Evolutionary conservation across 1,140 invertebrate genomes (phyloP).

Genomic region (Conus ventricosus): DNA sequence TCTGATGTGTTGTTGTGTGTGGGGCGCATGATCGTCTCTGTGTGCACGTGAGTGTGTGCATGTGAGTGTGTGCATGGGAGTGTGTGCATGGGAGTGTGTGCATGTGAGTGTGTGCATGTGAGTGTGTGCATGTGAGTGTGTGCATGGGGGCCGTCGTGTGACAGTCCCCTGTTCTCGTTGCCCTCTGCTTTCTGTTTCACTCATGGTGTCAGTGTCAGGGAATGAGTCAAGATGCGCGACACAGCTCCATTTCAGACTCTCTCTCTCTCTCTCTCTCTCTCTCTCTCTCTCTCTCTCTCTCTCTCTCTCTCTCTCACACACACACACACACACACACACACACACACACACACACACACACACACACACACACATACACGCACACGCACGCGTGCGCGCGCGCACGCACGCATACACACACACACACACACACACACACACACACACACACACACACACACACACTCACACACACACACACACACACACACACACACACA

Average conservation of each 20-base stretch:
- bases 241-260: background rate
- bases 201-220: background rate
- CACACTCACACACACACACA: background rate
- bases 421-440: background rate
- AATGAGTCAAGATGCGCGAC: too few species aligned
- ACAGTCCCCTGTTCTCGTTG: too few species aligned
- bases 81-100: too few species aligned
- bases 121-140: too few species aligned
- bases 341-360: background rate
- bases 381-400: background rate
- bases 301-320: background rate
- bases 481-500: background rate
- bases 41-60: too few species aligned
- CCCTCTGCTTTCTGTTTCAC: background rate
- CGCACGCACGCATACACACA: too few species aligned
- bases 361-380: background rate
- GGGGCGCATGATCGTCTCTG: too few species aligned
- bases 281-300: too few species aligned
- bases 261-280: too few species aligned
- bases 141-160: too few species aligned
- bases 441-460: background rate
- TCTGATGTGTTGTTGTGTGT: background rate
- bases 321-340: background rate
- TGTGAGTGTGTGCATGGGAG: too few species aligned
- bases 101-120: too few species aligned